Evolutionary conservation across 2,797 vertebrate genomes (phyloP).

Genomic region (Clarias laeviceps): DNA sequence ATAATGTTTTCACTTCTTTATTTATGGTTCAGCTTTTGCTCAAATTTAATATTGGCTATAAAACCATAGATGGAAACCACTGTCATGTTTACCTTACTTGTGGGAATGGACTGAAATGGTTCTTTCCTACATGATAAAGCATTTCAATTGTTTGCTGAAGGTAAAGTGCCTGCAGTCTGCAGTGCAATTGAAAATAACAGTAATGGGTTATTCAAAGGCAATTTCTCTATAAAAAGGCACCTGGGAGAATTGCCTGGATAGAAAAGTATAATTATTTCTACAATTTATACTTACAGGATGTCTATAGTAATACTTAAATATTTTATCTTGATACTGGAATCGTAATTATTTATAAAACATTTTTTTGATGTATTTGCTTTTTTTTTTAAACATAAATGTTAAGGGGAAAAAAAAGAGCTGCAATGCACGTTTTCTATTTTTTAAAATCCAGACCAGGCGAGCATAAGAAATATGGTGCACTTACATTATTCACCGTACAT

Average conservation of each 20-base stretch:
- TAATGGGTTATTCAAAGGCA: conserved; percentile 7
- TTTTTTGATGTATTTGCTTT: neutral
- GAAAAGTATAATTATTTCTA: neutral
- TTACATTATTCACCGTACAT: neutral
- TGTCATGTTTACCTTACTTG: neutral
- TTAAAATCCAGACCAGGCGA: neutral
- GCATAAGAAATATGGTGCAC: neutral
- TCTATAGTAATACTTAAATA: neutral
- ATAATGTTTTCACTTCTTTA: neutral
- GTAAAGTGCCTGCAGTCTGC: neutral
- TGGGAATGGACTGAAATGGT: neutral
- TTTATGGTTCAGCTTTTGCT: neutral
- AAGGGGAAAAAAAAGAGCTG: neutral
- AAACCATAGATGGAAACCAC: neutral
- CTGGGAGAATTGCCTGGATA: neutral
- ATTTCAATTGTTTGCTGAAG: conserved; percentile 10
- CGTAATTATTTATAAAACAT: neutral
- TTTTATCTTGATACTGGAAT: neutral
- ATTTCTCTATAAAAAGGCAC: conserved; percentile 13
- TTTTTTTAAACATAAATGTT: neutral
- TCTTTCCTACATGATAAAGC: conserved; percentile 22
- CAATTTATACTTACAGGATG: neutral
- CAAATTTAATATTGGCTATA: neutral
- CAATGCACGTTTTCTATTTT: neutral
- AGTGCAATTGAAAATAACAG: conserved; percentile 1